A percentile compares a stretch with the other conserved stretches of the same genome.
These are phyloP conservation scores for Cylloceria caligata DNA, from an alignment of 2,888 invertebrate species.

Conservation along the genomic window DNA sequence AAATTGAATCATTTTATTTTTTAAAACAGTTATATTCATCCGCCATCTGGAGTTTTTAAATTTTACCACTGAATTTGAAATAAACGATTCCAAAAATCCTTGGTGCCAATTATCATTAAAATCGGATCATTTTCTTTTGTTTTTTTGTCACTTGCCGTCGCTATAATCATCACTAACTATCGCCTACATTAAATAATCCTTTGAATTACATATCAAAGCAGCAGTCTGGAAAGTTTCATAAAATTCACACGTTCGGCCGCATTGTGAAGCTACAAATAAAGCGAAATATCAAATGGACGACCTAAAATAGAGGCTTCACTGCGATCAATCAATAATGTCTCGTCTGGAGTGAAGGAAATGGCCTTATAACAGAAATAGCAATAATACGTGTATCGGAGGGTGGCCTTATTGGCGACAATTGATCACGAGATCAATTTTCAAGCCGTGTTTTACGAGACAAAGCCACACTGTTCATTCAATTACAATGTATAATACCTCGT, in stretches of 20 bases:
- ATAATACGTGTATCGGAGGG: no score
- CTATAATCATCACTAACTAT: neutral
- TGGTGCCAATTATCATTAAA: no score
- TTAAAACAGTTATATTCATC: no score
- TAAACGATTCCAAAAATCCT: no score
- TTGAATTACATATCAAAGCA: neutral
- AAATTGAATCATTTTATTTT: no score
- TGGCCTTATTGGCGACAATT: conserved; percentile 4
- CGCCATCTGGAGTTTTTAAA: no score
- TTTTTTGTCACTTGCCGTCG: no score
- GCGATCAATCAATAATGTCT: neutral
- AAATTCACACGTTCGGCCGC: neutral
- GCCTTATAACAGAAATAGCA: neutral
- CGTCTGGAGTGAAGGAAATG: neutral
- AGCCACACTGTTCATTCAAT: neutral
- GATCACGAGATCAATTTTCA: neutral
- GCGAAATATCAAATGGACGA: no score
- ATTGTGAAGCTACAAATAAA: no score
- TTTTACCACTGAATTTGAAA: no score
- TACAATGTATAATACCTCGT: neutral
- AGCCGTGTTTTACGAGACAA: neutral
- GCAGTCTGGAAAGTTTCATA: conserved; percentile 9
- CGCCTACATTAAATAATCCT: neutral
- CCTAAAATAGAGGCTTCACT: neutral
- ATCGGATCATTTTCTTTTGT: no score